Evolutionary conservation across 2,113 vertebrate species (phyloP).

Genomic region (Sigmodon hispidus): DNA sequence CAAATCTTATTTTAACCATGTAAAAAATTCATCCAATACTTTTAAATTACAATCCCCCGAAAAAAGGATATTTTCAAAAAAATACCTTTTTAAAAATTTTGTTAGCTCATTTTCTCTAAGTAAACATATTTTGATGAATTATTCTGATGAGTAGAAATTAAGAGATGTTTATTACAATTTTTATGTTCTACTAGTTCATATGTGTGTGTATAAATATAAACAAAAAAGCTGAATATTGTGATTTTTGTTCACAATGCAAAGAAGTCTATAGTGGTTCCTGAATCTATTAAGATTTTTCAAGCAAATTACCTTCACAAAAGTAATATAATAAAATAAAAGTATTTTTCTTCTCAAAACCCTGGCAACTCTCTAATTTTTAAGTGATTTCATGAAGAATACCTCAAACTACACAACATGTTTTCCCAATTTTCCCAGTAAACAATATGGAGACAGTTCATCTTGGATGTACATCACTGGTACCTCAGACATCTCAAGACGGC

Average conservation of each 20-base stretch:
- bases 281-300: constrained; percentile 45
- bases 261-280: not conserved
- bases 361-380: constrained; percentile 16
- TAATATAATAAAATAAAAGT: not conserved
- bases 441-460: not conserved
- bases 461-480: not conserved
- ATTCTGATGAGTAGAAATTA: constrained; percentile 4
- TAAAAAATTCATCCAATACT: constrained; percentile 39
- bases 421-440: not conserved
- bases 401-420: not conserved
- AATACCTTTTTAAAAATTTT: not conserved
- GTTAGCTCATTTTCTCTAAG: not conserved
- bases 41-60: not conserved
- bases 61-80: not conserved
- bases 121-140: constrained; percentile 16
- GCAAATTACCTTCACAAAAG: constrained; percentile 11
- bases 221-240: constrained; percentile 32
- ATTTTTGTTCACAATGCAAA: not conserved
- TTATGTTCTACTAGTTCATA: not conserved
- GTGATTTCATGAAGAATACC: not conserved
- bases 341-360: not conserved
- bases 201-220: not conserved
- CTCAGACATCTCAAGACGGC: not conserved
- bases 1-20: constrained; percentile 33
- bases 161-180: not conserved